A percentile compares a stretch with the other conserved stretches of the same genome.
These are phyloP conservation scores for Campopleginae sp. DNA, from an alignment of 2,888 invertebrate genomes.

Conservation along the genomic window DNA sequence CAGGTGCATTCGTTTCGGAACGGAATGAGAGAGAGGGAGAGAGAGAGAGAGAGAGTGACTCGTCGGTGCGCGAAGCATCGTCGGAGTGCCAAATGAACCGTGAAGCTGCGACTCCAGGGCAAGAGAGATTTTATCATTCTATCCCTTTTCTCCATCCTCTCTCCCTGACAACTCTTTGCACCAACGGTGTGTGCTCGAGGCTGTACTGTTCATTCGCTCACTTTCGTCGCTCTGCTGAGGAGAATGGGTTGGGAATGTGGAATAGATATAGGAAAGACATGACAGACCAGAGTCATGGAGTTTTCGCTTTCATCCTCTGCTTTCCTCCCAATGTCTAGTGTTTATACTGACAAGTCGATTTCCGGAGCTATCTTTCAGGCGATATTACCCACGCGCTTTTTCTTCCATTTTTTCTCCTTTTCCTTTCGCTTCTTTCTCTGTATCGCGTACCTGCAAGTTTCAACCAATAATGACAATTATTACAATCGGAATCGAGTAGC, in stretches of 20 bases:
- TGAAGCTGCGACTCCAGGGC: slow-evolving; percentile 57
- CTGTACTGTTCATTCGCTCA: slow-evolving; percentile 25
- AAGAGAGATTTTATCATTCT: slow-evolving; percentile 35
- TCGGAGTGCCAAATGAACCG: slow-evolving; percentile 64
- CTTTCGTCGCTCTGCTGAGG: slow-evolving; percentile 34
- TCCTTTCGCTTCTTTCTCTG: neutral
- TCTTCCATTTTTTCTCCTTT: neutral
- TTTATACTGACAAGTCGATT: slow-evolving; percentile 50
- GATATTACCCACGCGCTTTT: neutral
- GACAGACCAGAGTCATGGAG: slow-evolving; percentile 33
- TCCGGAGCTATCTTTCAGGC: slow-evolving; percentile 37
- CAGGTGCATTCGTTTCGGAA: slow-evolving; percentile 62
- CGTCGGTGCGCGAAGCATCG: slow-evolving; percentile 31
- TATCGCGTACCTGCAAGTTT: neutral
- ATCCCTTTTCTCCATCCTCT: neutral
- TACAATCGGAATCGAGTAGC: neutral
- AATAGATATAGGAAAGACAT: slow-evolving; percentile 20
- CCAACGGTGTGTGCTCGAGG: slow-evolving; percentile 2
- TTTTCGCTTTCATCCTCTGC: slow-evolving; percentile 41
- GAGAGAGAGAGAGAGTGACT: neutral
- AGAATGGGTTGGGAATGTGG: neutral
- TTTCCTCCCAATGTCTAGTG: neutral
- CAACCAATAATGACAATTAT: neutral
- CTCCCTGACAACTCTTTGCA: neutral
- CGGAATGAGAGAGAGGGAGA: slow-evolving; percentile 32